phyloP scores from a whole-genome alignment of 2,797 vertebrate genomes.

The Neopelma chrysocephalum region DNA sequence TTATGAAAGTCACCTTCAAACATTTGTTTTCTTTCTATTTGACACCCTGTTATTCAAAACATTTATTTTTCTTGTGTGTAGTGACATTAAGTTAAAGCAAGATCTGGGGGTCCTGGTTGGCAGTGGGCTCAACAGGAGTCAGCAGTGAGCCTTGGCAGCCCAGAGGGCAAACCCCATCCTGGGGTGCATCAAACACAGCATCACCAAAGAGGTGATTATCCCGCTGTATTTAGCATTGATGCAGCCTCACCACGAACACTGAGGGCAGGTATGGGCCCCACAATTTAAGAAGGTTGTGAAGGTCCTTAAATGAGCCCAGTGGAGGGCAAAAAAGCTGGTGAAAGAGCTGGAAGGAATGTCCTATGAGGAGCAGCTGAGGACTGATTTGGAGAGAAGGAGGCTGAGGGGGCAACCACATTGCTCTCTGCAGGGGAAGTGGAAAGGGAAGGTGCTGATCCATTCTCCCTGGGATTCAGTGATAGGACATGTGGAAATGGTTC shows the following conservation, averaged over 20 bases:
- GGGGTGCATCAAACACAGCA: no score
- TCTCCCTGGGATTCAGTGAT: neutral
- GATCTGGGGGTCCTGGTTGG: no score
- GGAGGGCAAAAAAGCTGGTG: neutral
- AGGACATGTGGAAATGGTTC: neutral
- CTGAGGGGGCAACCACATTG: neutral
- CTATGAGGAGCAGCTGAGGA: neutral
- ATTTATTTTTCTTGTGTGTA: neutral
- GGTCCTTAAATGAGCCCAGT: neutral
- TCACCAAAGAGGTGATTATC: neutral
- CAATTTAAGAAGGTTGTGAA: neutral
- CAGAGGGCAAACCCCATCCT: neutral
- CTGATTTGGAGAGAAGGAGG: neutral
- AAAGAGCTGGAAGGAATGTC: neutral
- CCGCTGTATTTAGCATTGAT: rapidly evolving
- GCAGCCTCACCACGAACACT: neutral
- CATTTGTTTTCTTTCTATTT: neutral
- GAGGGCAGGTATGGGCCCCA: neutral
- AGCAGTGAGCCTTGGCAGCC: neutral
- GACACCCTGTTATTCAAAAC: neutral
- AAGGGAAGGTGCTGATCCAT: neutral
- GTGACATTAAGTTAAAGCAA: neutral
- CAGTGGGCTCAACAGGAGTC: neutral
- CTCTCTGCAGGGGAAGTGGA: neutral
- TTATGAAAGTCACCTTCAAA: neutral